Evolutionary conservation across 2,113 vertebrate species (phyloP).

Genomic region (Dasyprocta punctata): DNA sequence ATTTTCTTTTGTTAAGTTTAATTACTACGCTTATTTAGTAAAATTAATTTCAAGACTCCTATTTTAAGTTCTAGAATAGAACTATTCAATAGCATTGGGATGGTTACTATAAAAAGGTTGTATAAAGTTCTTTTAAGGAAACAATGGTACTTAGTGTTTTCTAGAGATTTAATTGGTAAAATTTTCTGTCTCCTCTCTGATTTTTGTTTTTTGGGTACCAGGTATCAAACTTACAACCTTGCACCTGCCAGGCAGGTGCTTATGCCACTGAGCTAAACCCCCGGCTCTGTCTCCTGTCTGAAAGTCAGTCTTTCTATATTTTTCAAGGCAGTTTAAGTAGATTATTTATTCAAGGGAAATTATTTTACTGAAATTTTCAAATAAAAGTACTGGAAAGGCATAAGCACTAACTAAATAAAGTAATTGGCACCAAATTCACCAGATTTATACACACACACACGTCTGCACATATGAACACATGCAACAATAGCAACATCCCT

Average conservation of each 20-base stretch:
- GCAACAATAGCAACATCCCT: not conserved
- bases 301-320: not conserved
- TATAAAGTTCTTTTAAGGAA: not conserved
- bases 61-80: constrained; percentile 28
- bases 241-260: no score
- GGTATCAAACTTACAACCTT: no score
- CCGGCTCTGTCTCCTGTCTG: no score
- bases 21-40: not conserved
- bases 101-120: not conserved
- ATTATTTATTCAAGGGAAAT: not conserved
- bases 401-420: not conserved
- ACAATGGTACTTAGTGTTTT: not conserved
- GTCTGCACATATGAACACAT: no score
- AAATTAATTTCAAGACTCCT: not conserved
- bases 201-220: no score
- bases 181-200: not conserved
- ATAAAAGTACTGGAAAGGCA: not conserved
- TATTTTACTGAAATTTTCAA: not conserved
- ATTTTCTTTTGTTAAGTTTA: not conserved
- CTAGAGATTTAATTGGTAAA: not conserved
- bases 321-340: not conserved
- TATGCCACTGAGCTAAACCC: no score
- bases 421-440: not conserved
- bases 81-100: not conserved
- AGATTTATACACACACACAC: not conserved